These are phyloP conservation scores for Ochropleura plecta DNA, from an alignment of 2,888 invertebrate species.

Conservation along the genomic window DNA sequence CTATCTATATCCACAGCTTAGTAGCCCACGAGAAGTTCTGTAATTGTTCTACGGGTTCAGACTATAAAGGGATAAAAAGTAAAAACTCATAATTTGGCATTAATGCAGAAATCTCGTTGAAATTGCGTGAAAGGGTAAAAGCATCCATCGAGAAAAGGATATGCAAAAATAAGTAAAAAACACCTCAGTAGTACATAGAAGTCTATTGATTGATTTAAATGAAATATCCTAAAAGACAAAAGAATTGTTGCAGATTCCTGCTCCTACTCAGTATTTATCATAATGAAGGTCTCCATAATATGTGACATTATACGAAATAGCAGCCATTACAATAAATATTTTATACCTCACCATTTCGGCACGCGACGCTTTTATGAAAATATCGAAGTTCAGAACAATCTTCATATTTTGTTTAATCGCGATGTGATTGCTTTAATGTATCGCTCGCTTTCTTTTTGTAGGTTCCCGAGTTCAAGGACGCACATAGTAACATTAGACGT, in stretches of 20 bases:
- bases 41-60: too few species aligned
- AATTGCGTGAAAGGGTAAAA: too few species aligned
- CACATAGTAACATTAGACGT: not conserved
- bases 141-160: too few species aligned
- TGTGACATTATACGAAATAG: conserved; percentile 45
- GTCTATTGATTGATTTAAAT: not conserved
- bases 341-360: conserved; percentile 37
- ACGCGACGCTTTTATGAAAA: conserved; percentile 65
- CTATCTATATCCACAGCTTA: too few species aligned
- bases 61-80: too few species aligned
- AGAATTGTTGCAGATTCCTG: conserved; percentile 52
- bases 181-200: too few species aligned
- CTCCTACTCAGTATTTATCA: conserved; percentile 13
- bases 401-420: conserved; percentile 56
- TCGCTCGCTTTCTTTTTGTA: conserved; percentile 25
- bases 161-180: too few species aligned
- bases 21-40: too few species aligned
- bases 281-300: conserved; percentile 28
- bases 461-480: conserved; percentile 53
- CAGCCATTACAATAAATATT: conserved; percentile 46
- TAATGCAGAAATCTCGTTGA: too few species aligned
- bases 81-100: too few species aligned
- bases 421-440: conserved; percentile 59
- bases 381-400: conserved; percentile 66
- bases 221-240: not conserved